Conservation (phyloP, 2,888 invertebrate species). For the Drosophila demipolita region DNA sequence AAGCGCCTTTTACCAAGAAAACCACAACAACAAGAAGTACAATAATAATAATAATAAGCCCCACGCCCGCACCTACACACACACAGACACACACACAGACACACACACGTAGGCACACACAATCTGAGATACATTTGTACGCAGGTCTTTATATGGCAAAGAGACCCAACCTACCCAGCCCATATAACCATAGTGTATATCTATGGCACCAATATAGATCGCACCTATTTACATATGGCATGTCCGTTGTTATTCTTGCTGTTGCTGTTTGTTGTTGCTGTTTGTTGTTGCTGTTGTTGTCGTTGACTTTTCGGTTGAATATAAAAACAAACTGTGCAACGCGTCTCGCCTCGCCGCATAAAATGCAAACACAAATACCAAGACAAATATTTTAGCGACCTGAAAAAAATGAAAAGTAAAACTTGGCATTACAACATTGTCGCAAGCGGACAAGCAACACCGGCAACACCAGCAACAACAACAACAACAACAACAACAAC, state of each 20-base stretch:
- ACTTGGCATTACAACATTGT: conserved; percentile 57
- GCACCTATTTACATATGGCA: conserved; percentile 69
- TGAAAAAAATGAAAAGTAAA: conserved; percentile 46
- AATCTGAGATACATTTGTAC: conserved; percentile 50
- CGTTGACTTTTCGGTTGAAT: conserved; percentile 68
- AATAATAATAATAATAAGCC: conserved; percentile 53
- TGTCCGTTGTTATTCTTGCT: conserved; percentile 50
- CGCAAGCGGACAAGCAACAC: conserved; percentile 33
- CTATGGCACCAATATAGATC: conserved; percentile 65
- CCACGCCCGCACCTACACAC: conserved; percentile 67
- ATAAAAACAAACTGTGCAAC: conserved; percentile 39
- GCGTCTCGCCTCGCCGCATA: conserved; percentile 37
- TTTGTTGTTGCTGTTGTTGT: conserved; percentile 4
- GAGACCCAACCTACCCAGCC: conserved; percentile 46
- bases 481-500: conserved; percentile 32
- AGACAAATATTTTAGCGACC: conserved; percentile 74
- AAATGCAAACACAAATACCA: conserved; percentile 60
- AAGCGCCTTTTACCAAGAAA: conserved; percentile 57
- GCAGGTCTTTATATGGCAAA: conserved; percentile 49
- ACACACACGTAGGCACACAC: conserved; percentile 28
- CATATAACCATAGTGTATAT: conserved; percentile 26
- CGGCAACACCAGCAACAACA: conserved; percentile 25
- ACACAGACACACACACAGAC: conserved; percentile 55
- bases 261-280: not conserved
- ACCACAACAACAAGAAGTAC: conserved; percentile 36